Conservation (phyloP, 1,140 invertebrate genomes). For the Drosophila bifasciata region DNA sequence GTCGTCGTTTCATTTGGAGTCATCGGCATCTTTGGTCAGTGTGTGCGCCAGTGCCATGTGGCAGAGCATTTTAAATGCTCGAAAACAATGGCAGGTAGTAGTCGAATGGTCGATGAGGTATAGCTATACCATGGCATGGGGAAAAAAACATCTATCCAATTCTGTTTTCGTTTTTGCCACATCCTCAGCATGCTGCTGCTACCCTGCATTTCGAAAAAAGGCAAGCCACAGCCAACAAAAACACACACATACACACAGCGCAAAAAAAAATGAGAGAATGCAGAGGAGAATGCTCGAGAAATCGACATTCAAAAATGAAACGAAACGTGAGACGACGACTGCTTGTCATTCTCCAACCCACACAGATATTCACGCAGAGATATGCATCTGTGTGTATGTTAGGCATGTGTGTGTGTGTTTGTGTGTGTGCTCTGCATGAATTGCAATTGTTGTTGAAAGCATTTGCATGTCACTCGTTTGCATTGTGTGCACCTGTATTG, state of each 20-base stretch:
- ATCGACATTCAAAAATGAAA: conserved; percentile 77
- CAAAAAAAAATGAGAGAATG: conserved; percentile 34
- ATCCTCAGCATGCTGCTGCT: conserved; percentile 1
- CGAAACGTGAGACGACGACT: conserved; percentile 66
- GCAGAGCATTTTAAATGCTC: conserved; percentile 49
- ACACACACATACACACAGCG: conserved; percentile 5
- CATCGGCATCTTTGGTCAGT: conserved; percentile 42
- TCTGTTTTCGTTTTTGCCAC: neutral
- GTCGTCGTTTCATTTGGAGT: conserved; percentile 31
- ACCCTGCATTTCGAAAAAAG: conserved; percentile 22
- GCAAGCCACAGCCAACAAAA: conserved; percentile 37
- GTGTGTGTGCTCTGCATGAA: conserved; percentile 56
- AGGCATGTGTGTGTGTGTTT: conserved; percentile 19
- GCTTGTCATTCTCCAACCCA: conserved; percentile 30
- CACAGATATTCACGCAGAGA: conserved; percentile 8
- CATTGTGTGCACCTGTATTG: conserved; percentile 78
- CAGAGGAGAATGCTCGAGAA: conserved; percentile 48
- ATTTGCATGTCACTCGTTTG: conserved; percentile 80
- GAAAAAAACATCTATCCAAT: no score
- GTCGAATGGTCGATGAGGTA: conserved; percentile 21
- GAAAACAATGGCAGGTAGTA: neutral
- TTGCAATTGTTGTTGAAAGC: conserved; percentile 82
- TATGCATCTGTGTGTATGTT: conserved; percentile 15
- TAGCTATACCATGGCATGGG: no score
- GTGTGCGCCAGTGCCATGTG: conserved; percentile 14